phyloP scores from a whole-genome alignment of 2,797 vertebrate species.

The Sciurus vulgaris region DNA sequence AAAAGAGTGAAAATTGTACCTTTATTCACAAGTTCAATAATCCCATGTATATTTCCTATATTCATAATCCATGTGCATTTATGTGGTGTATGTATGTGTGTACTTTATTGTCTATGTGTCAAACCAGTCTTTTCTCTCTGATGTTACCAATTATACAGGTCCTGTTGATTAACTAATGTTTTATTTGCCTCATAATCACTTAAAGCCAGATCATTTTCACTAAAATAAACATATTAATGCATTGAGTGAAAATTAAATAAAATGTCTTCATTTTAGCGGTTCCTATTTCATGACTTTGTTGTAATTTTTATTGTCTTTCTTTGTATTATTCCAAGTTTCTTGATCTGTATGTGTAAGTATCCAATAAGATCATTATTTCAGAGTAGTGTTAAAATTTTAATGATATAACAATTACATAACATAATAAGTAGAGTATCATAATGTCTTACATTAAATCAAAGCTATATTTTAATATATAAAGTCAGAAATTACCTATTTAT shows the following conservation, averaged over 20 bases:
- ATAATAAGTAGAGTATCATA: neutral
- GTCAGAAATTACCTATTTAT: neutral
- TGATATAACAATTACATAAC: neutral
- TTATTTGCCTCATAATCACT: neutral
- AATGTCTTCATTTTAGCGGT: neutral
- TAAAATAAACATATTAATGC: neutral
- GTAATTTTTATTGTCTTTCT: neutral
- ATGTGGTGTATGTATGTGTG: too few relatives aligned
- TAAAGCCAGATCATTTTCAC: neutral
- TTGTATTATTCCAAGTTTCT: neutral
- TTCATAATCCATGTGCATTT: too few relatives aligned
- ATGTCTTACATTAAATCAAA: neutral
- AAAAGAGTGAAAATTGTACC: neutral
- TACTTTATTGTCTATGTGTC: too few relatives aligned
- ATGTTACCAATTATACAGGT: neutral
- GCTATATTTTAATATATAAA: neutral
- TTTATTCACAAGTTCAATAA: neutral
- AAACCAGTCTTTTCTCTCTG: neutral
- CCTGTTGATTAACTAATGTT: neutral
- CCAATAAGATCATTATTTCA: neutral
- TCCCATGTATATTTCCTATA: too few relatives aligned
- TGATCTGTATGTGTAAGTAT: neutral
- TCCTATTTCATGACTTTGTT: neutral
- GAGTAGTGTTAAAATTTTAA: neutral
- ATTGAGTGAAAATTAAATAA: too few relatives aligned